Conservation (phyloP, 2,797 vertebrate genomes). For the Hephaestus fuliginosus region DNA sequence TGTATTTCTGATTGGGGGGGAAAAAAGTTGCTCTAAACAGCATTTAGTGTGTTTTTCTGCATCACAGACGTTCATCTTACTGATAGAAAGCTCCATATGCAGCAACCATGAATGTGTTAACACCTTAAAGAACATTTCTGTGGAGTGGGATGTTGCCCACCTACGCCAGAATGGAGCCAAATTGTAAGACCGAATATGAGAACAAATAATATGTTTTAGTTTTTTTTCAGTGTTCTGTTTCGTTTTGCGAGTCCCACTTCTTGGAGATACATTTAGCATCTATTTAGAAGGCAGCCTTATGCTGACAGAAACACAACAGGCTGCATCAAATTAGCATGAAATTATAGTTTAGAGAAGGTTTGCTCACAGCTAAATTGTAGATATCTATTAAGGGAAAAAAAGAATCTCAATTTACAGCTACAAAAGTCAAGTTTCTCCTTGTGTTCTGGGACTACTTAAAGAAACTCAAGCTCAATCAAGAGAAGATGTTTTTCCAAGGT, state of each 20-base stretch:
- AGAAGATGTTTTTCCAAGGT: neutral
- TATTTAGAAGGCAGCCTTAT: neutral
- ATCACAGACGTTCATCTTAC: neutral
- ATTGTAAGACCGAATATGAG: neutral
- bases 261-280: neutral
- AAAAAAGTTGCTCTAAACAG: too few species aligned
- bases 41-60: neutral
- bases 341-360: neutral
- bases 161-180: neutral
- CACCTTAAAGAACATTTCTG: too few species aligned
- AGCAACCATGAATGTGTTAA: neutral
- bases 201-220: neutral
- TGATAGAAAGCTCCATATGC: neutral
- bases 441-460: neutral
- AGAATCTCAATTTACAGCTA: neutral
- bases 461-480: neutral
- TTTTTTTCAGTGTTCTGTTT: neutral
- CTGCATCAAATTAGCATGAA: slow-evolving; percentile 18
- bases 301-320: neutral
- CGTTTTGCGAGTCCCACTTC: neutral
- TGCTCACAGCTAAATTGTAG: neutral
- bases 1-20: neutral
- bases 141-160: neutral
- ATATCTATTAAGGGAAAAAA: neutral
- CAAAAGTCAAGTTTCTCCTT: slow-evolving; percentile 3